phyloP scores from a whole-genome alignment of 2,888 invertebrate species.

The Sipha maydis region DNA sequence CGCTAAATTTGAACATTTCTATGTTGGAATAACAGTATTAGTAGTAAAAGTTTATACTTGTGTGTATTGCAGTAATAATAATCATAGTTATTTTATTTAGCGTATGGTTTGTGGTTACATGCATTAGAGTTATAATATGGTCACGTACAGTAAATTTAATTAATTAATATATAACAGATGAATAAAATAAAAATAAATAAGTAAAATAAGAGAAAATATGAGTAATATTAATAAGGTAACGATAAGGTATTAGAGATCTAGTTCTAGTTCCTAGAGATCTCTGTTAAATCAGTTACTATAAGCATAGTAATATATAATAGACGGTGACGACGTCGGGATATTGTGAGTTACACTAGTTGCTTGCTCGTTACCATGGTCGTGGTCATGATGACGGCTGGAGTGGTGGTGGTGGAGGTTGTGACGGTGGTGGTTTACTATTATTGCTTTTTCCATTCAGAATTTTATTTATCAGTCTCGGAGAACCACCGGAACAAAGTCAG shows the following conservation, averaged over 20 bases:
- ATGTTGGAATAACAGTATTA: neutral
- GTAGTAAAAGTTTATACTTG: neutral
- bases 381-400: neutral
- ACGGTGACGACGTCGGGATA: neutral
- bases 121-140: no score
- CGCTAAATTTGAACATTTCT: neutral
- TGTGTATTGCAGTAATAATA: neutral
- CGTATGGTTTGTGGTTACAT: no score
- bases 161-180: no score
- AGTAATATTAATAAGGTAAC: no score
- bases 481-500: neutral
- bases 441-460: neutral
- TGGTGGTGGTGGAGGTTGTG: neutral
- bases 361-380: neutral
- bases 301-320: neutral
- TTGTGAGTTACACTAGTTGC: constrained; percentile 3
- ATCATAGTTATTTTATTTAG: no score
- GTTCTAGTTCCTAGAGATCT: no score
- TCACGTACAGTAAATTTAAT: no score
- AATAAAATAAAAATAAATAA: no score
- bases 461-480: neutral
- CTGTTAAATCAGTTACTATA: no score
- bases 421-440: neutral
- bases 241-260: no score
- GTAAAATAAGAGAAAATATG: no score